Evolutionary conservation across 2,888 invertebrate genomes (phyloP), one percentile per base, ranked within the genome.

Genomic region (Psylliodes chrysocephalus): DNA sequence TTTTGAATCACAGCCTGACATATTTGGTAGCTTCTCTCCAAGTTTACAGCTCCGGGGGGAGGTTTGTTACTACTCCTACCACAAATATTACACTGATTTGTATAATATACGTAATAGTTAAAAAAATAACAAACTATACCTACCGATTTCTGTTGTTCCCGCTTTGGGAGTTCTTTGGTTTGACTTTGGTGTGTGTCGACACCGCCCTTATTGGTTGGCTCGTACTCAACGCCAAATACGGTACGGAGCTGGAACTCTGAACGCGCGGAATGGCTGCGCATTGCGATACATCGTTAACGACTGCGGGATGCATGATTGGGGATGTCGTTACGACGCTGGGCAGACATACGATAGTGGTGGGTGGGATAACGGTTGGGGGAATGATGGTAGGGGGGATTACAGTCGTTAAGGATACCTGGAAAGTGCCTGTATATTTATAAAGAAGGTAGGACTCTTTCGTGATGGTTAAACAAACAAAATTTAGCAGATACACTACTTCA

Each of bases 1-100:
- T 94, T 95, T 83, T 95, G 95, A 70, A 97, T 94, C n/a, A 93
- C 93, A 42, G 93, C 93, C 82, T 92, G 93, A 77, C 94, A 94
- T 75, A 97, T 97, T 84, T 96, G 96, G 82, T 96, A 95, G 79
- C 96, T 96, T 60, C 97, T 88, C 80, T 96, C 96, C 57, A 96
- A 84, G 83, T 97, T 96, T 30, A 96, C 94, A 2, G 93, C 93
- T 1, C 95, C 95, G 0, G 94, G 95, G 0, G 95, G 94, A 65
- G 93, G 89, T 80, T 91, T 91, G 75, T 90, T 91, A 5, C 88
- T 86, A 28, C 75, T 76, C 49, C 88, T 84, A 73, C 84, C 86
- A 57, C 42, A 55, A 44, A 42, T 17, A 42, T n/a, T n/a, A n/a
- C n/a, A n/a, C n/a, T n/a, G n/a, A n/a, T n/a, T n/a, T 6, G 22